A percentile compares a stretch with the other conserved stretches of the same genome.
These are phyloP conservation scores for Trichopoda pennipes DNA, from an alignment of 2,888 invertebrate genomes.

Conservation along the genomic window DNA sequence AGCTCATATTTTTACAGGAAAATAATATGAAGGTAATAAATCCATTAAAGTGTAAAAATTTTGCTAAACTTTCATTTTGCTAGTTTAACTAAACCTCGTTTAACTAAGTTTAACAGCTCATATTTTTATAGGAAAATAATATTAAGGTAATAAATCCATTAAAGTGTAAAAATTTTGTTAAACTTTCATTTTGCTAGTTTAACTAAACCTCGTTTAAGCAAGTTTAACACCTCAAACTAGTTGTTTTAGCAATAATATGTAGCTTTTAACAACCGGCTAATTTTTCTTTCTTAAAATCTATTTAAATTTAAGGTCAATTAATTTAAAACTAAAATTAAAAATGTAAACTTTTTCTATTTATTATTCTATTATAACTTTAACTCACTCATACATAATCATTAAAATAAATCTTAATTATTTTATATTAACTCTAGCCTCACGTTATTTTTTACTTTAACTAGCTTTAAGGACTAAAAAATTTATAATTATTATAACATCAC, in stretches of 20 bases:
- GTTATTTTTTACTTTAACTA: slow-evolving; percentile 26
- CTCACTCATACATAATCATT: slow-evolving; percentile 4
- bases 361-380: neutral
- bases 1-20: too few relatives aligned
- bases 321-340: neutral
- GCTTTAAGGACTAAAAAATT: slow-evolving; percentile 25
- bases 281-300: neutral
- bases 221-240: too few relatives aligned
- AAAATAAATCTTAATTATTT: slow-evolving; percentile 20
- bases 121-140: too few relatives aligned
- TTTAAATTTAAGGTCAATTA: slow-evolving; percentile 19
- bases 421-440: slow-evolving; percentile 5
- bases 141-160: too few relatives aligned
- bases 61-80: neutral
- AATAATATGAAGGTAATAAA: too few relatives aligned
- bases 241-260: neutral
- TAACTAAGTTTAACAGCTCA: neutral
- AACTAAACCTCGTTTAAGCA: neutral
- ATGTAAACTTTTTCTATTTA: neutral
- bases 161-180: too few relatives aligned
- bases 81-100: neutral
- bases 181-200: neutral
- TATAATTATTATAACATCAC: neutral
- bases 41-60: too few relatives aligned
- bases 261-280: neutral